Conservation (phyloP, 2,888 invertebrate species). For the Acrobasis repandana region DNA sequence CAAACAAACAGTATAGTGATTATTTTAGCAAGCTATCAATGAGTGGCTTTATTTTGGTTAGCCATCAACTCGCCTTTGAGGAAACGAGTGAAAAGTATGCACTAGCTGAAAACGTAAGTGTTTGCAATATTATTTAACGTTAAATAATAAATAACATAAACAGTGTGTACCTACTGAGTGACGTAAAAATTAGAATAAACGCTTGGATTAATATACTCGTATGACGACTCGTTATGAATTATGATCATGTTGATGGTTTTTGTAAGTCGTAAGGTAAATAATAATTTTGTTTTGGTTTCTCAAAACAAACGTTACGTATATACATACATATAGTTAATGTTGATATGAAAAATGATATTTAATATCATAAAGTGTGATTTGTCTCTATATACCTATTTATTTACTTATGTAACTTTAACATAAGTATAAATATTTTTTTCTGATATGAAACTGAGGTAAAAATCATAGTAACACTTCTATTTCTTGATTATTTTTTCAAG, state of each 20-base stretch:
- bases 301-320: not conserved
- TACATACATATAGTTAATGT: not conserved
- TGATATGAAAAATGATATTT: not conserved
- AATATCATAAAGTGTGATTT: too few relatives aligned
- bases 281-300: not conserved
- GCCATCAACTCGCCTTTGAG: slow-evolving; percentile 25
- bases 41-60: slow-evolving; percentile 29
- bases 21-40: slow-evolving; percentile 29
- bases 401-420: too few relatives aligned
- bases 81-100: slow-evolving; percentile 10
- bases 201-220: not conserved
- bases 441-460: too few relatives aligned
- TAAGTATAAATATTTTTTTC: too few relatives aligned
- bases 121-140: slow-evolving; percentile 10
- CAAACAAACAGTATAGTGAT: slow-evolving; percentile 44
- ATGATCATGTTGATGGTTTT: not conserved
- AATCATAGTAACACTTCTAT: too few relatives aligned
- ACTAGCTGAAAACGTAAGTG: slow-evolving; percentile 11
- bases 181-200: slow-evolving; percentile 1
- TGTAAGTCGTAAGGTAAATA: slow-evolving; percentile 1
- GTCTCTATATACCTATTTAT: too few relatives aligned
- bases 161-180: not conserved
- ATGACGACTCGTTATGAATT: slow-evolving; percentile 6
- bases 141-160: slow-evolving; percentile 8
- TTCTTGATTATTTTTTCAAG: too few relatives aligned